Evolutionary conservation across 2,113 vertebrate species (phyloP).

Genomic region (Indicator maculatus): DNA sequence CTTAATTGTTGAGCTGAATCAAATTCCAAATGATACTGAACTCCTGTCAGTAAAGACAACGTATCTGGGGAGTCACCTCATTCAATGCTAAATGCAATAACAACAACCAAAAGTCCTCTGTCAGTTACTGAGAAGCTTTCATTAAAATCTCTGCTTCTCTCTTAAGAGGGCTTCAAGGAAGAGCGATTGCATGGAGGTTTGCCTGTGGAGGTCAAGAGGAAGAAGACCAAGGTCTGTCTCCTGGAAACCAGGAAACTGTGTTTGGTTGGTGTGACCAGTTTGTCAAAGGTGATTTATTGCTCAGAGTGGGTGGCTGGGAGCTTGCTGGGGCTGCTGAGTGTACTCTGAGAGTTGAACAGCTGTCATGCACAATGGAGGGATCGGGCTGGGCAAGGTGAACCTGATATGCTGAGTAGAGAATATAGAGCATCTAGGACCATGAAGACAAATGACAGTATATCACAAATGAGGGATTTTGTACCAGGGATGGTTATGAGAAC

Average conservation of each 20-base stretch:
- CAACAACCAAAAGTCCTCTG: background rate
- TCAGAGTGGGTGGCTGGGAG: background rate
- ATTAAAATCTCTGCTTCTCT: background rate
- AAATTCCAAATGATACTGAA: background rate
- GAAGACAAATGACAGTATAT: background rate
- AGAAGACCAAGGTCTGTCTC: background rate
- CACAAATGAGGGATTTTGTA: background rate
- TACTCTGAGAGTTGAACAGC: background rate
- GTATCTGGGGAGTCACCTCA: background rate
- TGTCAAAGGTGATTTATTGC: rapidly evolving
- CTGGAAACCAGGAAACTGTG: background rate
- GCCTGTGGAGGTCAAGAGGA: rapidly evolving
- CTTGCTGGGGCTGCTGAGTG: background rate
- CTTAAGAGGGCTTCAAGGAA: background rate
- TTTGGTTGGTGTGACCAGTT: background rate
- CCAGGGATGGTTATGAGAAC: background rate
- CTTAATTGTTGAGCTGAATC: background rate
- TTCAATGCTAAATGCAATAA: background rate
- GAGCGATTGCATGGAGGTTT: background rate
- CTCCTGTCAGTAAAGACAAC: background rate
- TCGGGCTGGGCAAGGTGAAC: background rate
- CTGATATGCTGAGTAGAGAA: background rate
- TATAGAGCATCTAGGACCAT: background rate
- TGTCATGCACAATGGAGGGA: rapidly evolving
- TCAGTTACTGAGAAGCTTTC: background rate